These are phyloP conservation scores for Scleropages formosus DNA, from an alignment of 2,797 vertebrate species.

Conservation along the genomic window DNA sequence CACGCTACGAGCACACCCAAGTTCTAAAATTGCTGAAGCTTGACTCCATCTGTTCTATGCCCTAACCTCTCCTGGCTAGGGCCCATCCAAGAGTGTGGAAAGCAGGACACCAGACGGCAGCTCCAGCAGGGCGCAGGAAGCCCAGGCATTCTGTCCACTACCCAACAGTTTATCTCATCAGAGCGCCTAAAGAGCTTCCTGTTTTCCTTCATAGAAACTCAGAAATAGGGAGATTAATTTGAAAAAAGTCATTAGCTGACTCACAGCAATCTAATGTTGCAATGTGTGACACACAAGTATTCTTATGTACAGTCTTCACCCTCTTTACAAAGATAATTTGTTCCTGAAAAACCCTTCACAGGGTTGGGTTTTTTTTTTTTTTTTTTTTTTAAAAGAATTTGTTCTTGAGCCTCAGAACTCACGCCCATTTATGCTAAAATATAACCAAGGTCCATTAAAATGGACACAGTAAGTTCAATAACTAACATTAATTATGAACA, in stretches of 20 bases:
- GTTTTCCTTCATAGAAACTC: neutral
- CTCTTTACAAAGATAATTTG: too few species aligned
- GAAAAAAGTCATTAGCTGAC: neutral
- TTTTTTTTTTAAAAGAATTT: too few species aligned
- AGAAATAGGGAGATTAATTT: neutral
- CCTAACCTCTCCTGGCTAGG: slow-evolving; percentile 15
- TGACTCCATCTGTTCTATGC: slow-evolving; percentile 23
- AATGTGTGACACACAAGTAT: too few species aligned
- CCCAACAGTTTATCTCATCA: neutral
- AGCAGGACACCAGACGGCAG: slow-evolving; percentile 18
- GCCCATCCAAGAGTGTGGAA: slow-evolving; percentile 3
- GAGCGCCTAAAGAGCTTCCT: neutral
- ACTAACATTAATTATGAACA: too few species aligned
- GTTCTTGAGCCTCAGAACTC: too few species aligned
- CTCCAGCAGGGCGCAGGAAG: neutral
- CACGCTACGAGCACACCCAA: neutral
- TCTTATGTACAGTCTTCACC: too few species aligned
- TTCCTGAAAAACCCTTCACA: too few species aligned
- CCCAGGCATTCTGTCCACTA: neutral
- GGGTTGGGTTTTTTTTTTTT: too few species aligned
- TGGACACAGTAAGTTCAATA: too few species aligned
- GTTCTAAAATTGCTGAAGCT: neutral
- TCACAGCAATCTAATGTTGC: too few species aligned
- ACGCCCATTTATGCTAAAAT: too few species aligned
- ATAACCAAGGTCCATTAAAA: too few species aligned